Evolutionary conservation across 2,113 vertebrate genomes (phyloP).

Genomic region (Meles meles): DNA sequence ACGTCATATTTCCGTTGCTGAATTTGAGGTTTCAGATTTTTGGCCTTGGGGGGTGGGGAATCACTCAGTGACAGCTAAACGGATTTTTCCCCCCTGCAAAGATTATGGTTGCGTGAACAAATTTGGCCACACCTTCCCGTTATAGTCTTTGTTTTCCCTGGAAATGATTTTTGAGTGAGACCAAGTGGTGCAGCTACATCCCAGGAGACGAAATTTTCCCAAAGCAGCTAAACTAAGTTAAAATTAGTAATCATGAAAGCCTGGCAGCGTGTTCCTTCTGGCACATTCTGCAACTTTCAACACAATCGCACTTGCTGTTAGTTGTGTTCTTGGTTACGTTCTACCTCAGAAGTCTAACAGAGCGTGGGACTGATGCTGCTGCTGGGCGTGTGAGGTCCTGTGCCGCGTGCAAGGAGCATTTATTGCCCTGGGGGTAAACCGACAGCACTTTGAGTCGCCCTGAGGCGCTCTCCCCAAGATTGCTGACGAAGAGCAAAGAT

Average conservation of each 20-base stretch:
- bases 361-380: background rate
- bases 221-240: constrained; percentile 29
- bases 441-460: background rate
- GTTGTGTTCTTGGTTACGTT: background rate
- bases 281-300: constrained; percentile 28
- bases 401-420: background rate
- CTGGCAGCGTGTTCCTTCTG: constrained; percentile 32
- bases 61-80: background rate
- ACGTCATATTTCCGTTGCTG: background rate
- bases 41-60: background rate
- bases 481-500: background rate
- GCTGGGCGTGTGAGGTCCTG: background rate
- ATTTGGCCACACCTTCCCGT: background rate
- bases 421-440: background rate
- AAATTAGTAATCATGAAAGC: constrained; percentile 20
- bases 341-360: background rate
- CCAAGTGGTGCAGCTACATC: background rate
- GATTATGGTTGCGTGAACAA: background rate
- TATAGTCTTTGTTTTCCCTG: constrained; percentile 27
- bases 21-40: background rate
- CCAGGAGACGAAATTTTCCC: constrained; percentile 31
- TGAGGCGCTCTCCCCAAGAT: background rate
- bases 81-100: background rate
- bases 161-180: constrained; percentile 34
- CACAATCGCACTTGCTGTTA: background rate